phyloP scores from a whole-genome alignment of 1,140 invertebrate genomes.

The Neodiprion virginianus region DNA sequence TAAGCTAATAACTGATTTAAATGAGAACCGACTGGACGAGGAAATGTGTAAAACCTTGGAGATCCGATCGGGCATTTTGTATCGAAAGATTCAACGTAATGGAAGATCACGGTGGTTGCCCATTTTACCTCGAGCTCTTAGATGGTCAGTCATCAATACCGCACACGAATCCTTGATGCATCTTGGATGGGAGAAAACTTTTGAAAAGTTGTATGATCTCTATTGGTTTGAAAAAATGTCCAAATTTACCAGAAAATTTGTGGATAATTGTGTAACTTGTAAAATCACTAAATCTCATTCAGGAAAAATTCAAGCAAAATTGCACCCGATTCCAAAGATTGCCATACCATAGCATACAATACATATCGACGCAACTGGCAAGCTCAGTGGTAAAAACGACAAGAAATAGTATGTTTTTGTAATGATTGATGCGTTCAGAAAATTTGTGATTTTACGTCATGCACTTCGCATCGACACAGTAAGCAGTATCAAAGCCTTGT shows the following conservation, averaged over 20 bases:
- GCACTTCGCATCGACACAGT: slow-evolving; percentile 12
- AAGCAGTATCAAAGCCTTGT: slow-evolving; percentile 13
- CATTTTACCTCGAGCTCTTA: slow-evolving; percentile 39
- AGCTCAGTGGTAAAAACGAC: slow-evolving; percentile 28
- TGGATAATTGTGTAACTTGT: slow-evolving; percentile 37
- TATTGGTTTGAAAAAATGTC: slow-evolving; percentile 42
- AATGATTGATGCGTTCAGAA: slow-evolving; percentile 47
- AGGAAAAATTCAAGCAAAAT: slow-evolving; percentile 32
- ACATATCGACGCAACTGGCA: slow-evolving; percentile 38
- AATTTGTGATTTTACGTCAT: slow-evolving; percentile 21
- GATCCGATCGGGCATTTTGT: slow-evolving; percentile 32
- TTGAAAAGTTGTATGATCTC: slow-evolving; percentile 35
- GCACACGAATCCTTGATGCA: slow-evolving; percentile 39
- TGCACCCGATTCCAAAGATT: slow-evolving; percentile 42
- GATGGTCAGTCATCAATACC: slow-evolving; percentile 45
- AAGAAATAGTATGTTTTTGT: slow-evolving; percentile 40
- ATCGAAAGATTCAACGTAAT: slow-evolving; percentile 35
- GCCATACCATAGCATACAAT: slow-evolving; percentile 42
- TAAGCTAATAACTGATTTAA: slow-evolving; percentile 20
- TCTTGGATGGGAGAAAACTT: slow-evolving; percentile 39
- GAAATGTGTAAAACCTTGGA: slow-evolving; percentile 36
- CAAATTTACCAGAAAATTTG: slow-evolving; percentile 29
- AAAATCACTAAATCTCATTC: slow-evolving; percentile 31
- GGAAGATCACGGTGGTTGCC: slow-evolving; percentile 36
- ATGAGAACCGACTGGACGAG: slow-evolving; percentile 26